Base-by-base conservation (phyloP, 2,888 invertebrate genomes). In the Mellilla xanthometata region DNA sequence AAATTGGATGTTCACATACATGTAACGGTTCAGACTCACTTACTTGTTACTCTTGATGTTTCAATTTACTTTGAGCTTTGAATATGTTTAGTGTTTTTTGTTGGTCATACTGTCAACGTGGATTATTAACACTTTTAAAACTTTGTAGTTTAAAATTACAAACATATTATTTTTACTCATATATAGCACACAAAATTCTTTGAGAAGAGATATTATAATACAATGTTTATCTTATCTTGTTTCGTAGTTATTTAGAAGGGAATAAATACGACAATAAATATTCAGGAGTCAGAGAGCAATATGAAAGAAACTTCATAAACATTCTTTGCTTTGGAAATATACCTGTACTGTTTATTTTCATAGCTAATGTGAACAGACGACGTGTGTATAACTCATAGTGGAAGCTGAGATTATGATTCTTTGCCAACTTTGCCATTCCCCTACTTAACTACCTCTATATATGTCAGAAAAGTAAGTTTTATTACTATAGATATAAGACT, bases 341-440 rank as follows among this genome's bases (percentile, higher is more conserved):
- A 65, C 68, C 61, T 71, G 67, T 70, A 69, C 72, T 71, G 69
- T 76, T 75, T 81, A 81, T 82, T 81, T 80, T 71, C 70, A 76
- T 75, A 82, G 78, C 81, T 83, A 86, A 85, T 78, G 76, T 76
- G 74, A 82, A 81, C 65, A 70, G 76, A 76, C 76, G 76, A 79
- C 76, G 74, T 73, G 75, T 71, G 64, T 79, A 76, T 79, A 79
- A 76, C 73, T 80, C 75, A 76, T 62, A 66, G 66, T 73, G 66
- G 69, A 68, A 71, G 66, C 75, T 60, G 72, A 83, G 79, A 84
- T 84, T 86, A 86, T 83, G 81, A 83, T 81, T 80, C 76, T 71
- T 72, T 58, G 60, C 58, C 53, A 49, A 45, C 38, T 42, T 33
- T 26, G 19, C 12, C 31, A 23, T 26, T 52, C 62, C 67, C 60